phyloP scores from a whole-genome alignment of 1,140 invertebrate species.

The Stegodyphus dumicola region DNA sequence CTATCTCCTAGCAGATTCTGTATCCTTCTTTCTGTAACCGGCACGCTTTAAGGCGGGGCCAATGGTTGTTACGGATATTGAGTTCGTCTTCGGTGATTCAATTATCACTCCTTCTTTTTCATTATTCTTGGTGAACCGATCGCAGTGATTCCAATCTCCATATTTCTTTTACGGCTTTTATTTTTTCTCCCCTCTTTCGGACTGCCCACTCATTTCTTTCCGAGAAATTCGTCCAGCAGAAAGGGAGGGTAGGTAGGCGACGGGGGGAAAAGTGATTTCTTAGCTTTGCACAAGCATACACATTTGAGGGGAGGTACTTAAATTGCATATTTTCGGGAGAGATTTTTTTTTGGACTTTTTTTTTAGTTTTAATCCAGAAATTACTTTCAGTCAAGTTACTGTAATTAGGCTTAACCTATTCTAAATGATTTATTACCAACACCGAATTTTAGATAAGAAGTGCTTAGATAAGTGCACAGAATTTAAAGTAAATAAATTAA shows the following conservation, averaged over 20 bases:
- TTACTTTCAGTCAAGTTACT: too few species aligned
- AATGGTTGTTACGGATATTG: neutral
- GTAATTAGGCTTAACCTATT: too few species aligned
- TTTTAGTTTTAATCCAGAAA: too few species aligned
- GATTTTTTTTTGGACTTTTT: too few species aligned
- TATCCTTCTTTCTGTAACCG: neutral
- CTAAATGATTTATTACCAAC: too few species aligned
- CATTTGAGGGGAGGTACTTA: conserved; percentile 11
- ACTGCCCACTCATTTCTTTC: conserved; percentile 42
- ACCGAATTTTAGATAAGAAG: too few species aligned
- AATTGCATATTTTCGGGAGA: neutral
- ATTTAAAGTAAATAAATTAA: too few species aligned
- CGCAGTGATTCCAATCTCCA: conserved; percentile 51
- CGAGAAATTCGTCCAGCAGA: neutral
- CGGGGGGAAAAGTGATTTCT: conserved; percentile 48
- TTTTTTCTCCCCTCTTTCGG: conserved; percentile 28
- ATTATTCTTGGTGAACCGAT: conserved; percentile 53
- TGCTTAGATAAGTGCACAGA: too few species aligned
- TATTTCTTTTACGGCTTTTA: conserved; percentile 39
- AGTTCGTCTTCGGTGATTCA: conserved; percentile 39
- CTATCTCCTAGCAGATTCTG: too few species aligned
- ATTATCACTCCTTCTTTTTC: conserved; percentile 41
- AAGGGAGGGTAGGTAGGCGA: neutral
- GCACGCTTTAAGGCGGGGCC: conserved; percentile 38
- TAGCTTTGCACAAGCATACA: conserved; percentile 36